Conservation (phyloP, 2,113 vertebrate species). For the Panurus biarmicus region DNA sequence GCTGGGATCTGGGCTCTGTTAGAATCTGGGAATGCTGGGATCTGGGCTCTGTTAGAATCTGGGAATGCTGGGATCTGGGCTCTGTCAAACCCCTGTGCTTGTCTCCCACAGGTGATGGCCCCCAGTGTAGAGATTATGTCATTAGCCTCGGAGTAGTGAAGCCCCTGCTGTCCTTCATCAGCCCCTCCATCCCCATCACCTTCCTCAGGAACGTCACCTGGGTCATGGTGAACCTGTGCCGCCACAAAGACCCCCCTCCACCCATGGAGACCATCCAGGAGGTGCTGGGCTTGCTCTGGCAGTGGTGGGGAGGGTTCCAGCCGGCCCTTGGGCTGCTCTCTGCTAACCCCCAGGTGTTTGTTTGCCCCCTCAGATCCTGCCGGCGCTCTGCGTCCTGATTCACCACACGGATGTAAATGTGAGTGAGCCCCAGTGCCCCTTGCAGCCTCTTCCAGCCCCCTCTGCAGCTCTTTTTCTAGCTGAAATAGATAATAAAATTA, state of each 20-base stretch:
- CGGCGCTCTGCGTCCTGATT: conserved; percentile 94
- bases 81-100: background rate
- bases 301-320: background rate
- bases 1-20: background rate
- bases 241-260: conserved; percentile 97
- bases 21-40: no score
- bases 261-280: conserved; percentile 99
- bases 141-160: conserved; percentile 97
- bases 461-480: rapidly evolving
- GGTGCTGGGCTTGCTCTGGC: conserved; percentile 66
- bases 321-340: background rate
- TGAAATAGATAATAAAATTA: rapidly evolving
- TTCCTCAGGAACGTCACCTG: conserved; percentile 99
- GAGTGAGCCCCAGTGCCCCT: conserved; percentile 74
- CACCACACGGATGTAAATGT: conserved; percentile 99
- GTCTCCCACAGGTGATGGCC: conserved; percentile 85
- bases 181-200: conserved; percentile 98
- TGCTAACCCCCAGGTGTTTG: background rate
- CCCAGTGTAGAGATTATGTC: conserved; percentile 97
- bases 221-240: conserved; percentile 99
- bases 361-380: conserved; percentile 82
- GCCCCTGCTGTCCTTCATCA: conserved; percentile 96
- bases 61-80: no score
- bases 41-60: no score
- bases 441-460: background rate